These are phyloP conservation scores for silkworm (Bombyx mori) DNA, from an alignment of 1,140 invertebrate species.

Conservation along the genomic window DNA sequence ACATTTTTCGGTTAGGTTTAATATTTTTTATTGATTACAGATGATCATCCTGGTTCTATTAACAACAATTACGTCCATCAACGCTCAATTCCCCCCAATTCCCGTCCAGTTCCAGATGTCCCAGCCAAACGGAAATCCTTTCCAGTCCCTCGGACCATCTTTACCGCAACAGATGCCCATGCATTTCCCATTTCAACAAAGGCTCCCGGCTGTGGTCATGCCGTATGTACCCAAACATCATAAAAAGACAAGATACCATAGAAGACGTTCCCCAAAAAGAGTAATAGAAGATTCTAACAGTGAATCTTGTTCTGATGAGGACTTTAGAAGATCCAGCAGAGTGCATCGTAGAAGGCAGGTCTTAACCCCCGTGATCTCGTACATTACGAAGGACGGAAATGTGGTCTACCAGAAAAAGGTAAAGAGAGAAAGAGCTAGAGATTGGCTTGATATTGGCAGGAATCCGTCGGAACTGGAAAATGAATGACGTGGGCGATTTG, in stretches of 20 bases:
- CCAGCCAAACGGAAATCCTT: slow-evolving; percentile 9
- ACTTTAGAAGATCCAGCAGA: too few relatives aligned
- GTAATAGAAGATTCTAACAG: too few relatives aligned
- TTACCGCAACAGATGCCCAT: slow-evolving; percentile 19
- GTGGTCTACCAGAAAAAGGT: slow-evolving; percentile 56
- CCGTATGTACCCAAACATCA: slow-evolving; percentile 33
- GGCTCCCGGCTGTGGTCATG: slow-evolving; percentile 39
- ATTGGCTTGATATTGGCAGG: slow-evolving; percentile 38
- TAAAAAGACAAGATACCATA: slow-evolving; percentile 18
- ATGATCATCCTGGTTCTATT: too few relatives aligned
- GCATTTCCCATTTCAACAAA: slow-evolving; percentile 22
- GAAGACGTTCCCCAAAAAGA: slow-evolving; percentile 12
- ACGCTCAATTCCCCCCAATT: neutral
- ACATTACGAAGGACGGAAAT: slow-evolving; percentile 44
- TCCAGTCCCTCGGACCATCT: slow-evolving; percentile 1
- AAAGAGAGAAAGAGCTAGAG: slow-evolving; percentile 39
- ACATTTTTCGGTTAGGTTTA: too few relatives aligned
- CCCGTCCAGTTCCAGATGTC: neutral
- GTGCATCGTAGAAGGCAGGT: slow-evolving; percentile 11
- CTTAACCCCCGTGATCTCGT: slow-evolving; percentile 32
- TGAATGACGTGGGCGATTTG: too few relatives aligned
- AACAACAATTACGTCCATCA: too few relatives aligned
- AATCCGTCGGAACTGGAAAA: slow-evolving; percentile 1
- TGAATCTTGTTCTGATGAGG: too few relatives aligned
- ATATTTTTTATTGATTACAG: too few relatives aligned